Base-by-base conservation (phyloP, 2,113 vertebrate species). In the Ariopsis seemanni region DNA sequence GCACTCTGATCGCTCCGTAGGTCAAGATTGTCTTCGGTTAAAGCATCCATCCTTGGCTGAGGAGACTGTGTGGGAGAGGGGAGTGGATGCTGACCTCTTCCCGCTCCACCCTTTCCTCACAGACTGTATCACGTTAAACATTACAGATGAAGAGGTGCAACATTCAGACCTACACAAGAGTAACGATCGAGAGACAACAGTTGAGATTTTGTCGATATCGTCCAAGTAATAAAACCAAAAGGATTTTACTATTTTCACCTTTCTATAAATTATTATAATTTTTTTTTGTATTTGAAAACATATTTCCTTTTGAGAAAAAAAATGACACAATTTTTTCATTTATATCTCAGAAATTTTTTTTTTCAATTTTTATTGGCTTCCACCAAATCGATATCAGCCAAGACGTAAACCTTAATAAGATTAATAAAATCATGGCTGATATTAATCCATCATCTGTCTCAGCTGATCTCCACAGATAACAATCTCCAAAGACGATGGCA, bases 1-100 rank as follows among this genome's bases (percentile, higher is more conserved):
- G 90, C 92, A 87, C 93, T 91, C 93, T 93, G 89, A 92, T 91
- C 92, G 93, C 92, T 91, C 89, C 91, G 91, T 94, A 94, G 95
- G 94, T 95, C 94, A 95, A 91, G 91, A 93, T 92, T 92, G 92
- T 91, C 93, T 90, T 87, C 92, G 88, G 92, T 93, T 72, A 72
- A 60, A 72, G 85, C 52, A 69, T 53, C 60, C 65, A 80, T 78
- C 34, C 62, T 50, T 69, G 42, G 86, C 42, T 62, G 42, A n/a
- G 65, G 67, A 82, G 82, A 84, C 57, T 34, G 48, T 50, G 83
- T 63, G 72, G 52, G 78, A 83, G 86, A 52, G 62, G 22, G 12
- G 71, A 30, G 71, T 83, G 48, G 57, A 85, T 75, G 3, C n/a
- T 63, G 65, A 81, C 60, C 81, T 52, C 20, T 82, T 85, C 86